Base-by-base conservation (phyloP, 53 echinoderm and acorn worm species). In the Echinarachnius parma region DNA sequence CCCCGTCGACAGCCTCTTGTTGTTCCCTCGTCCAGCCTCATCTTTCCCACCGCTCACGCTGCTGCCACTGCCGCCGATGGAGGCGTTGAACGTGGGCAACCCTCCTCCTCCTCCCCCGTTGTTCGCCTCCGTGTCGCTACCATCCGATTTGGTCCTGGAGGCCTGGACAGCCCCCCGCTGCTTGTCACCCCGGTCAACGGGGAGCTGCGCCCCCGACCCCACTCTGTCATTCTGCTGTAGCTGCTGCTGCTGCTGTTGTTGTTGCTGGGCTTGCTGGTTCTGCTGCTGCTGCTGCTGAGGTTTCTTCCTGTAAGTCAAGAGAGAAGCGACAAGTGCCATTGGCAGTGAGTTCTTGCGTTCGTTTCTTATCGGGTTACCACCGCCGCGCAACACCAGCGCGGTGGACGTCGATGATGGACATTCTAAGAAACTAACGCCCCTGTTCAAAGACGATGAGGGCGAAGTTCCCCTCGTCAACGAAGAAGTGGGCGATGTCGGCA, bases 131-230 rank as follows among this genome's bases (percentile, higher is more conserved):
- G 80, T 87, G 78, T 96, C 96, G 31, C 96, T 96, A 31, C 91
- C 91, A 46, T 90, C 91, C 3, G 96, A 96, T 55, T 80, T 79
- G 48, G 91, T 88, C 49, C 96, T 50, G 31, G 82, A 31, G 39
- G 86, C 84, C 11, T 82, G n/a, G n/a, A n/a, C n/a, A 7, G 85
- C 24, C 7, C 70, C 70, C 37, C 32, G 31, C 70, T 59, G 34
- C 3, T 34, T 37, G 14, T 44, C 75, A 10, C 21, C 8, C n/a
- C 55, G 53, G 27, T 16, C 13, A n/a, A n/a, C n/a, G n/a, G n/a
- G n/a, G n/a, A n/a, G n/a, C n/a, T n/a, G n/a, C n/a, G n/a, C n/a
- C n/a, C n/a, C n/a, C n/a, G n/a, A n/a, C n/a, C n/a, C n/a, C n/a
- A n/a, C n/a, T n/a, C n/a, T n/a, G n/a, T n/a, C n/a, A n/a, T n/a